Conservation (phyloP, 2,113 vertebrate genomes). For the Channa maculata region DNA sequence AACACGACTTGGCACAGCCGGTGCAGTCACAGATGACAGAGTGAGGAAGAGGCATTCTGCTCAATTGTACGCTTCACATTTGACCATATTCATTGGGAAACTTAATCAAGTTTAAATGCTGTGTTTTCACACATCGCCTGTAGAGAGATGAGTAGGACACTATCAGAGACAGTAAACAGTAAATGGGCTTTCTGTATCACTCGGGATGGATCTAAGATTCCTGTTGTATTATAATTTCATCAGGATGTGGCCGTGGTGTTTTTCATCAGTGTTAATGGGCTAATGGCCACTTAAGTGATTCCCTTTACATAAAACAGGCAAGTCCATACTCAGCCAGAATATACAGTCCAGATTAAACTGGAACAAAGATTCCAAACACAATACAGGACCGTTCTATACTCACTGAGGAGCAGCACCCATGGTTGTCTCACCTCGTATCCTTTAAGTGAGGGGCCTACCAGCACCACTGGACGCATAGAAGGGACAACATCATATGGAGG, state of each 20-base stretch:
- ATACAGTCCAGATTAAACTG: conserved; percentile 12
- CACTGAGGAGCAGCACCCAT: background rate
- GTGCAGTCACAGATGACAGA: conserved; percentile 46
- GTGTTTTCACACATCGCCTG: background rate
- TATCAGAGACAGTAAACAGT: background rate
- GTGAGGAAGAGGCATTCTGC: conserved; percentile 41
- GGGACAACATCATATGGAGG: conserved; percentile 85
- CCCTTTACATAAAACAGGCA: conserved; percentile 30
- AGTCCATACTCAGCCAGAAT: conserved; percentile 29
- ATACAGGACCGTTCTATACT: background rate
- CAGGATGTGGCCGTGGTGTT: conserved; percentile 43
- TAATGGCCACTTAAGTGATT: conserved; percentile 45
- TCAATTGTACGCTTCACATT: conserved; percentile 50
- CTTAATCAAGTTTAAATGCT: conserved; percentile 5
- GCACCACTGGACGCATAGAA: conserved; percentile 84
- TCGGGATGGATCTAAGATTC: conserved; percentile 44
- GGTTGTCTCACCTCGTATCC: conserved; percentile 81
- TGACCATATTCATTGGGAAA: conserved; percentile 26
- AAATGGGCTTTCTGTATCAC: conserved; percentile 8
- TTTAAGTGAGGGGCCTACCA: conserved; percentile 85
- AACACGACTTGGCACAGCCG: conserved; percentile 61
- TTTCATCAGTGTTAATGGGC: conserved; percentile 56
- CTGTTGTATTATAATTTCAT: conserved; percentile 53
- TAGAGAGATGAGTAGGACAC: background rate
- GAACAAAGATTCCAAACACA: conserved; percentile 6